Evolutionary conservation across 2,888 invertebrate genomes (phyloP), one percentile per base, ranked within the genome.

Genomic region (Napeogenes sylphis): DNA sequence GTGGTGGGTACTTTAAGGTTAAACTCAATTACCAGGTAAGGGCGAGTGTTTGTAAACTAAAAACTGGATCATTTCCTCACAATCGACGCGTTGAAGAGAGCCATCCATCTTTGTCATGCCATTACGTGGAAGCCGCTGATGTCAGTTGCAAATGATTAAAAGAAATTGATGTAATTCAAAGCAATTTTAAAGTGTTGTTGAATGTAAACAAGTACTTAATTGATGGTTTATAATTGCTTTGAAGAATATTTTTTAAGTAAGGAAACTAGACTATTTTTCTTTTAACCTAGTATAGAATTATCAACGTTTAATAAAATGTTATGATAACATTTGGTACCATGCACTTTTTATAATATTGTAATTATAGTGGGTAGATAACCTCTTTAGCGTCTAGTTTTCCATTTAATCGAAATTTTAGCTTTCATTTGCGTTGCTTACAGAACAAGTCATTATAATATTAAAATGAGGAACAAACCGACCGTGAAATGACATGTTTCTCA

Each of bases 11-110:
- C 0, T n/a, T 45, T 57, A 63, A 21, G 61, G 47, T 51, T 10
- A 45, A 42, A 56, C 14, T 65, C 12, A 4, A 4, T 45, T 30
- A 32, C 0, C 8, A 33, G 4, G 14, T 14, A 8, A 4, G 10
- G 45, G 47, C 46, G 55, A 58, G 38, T 65, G 67, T 68, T 64
- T 65, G 60, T 64, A 62, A 63, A 65, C 45, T 60, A 68, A 66
- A 62, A 70, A 80, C 76, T 78, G 78, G 79, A 79, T 82, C 81
- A 80, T 78, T 80, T 82, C 74, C 77, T 77, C 76, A 82, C 82
- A 80, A 79, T 80, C 75, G 79, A 80, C 71, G 75, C 71, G 79
- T 73, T 82, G 80, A 79, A 76, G 73, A 76, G 72, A 74, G 74
- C 75, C 78, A 83, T 84, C 80, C 76, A 75, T 81, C 81, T 78